Conservation (phyloP, 2,888 invertebrate genomes). For the Acleris emargana region DNA sequence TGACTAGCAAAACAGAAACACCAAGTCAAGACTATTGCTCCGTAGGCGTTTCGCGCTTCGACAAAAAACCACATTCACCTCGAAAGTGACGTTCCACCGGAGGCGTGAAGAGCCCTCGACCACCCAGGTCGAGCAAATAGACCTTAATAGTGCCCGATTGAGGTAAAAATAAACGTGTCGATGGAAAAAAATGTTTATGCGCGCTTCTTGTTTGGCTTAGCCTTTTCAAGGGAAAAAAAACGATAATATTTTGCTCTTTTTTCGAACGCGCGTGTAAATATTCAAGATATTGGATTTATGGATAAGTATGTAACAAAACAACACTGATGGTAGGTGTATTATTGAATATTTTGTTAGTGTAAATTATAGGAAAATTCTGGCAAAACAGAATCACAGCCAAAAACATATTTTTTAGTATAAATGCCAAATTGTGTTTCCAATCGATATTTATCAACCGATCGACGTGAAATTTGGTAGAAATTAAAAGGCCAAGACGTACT, state of each 20-base stretch:
- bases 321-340: no score
- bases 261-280: background rate
- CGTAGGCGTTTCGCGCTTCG: conserved; percentile 53
- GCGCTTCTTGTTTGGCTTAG: conserved; percentile 7
- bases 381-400: no score
- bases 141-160: conserved; percentile 45
- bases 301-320: no score
- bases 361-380: no score
- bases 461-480: no score
- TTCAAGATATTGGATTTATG: background rate
- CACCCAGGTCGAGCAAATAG: conserved; percentile 45
- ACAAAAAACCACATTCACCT: conserved; percentile 42
- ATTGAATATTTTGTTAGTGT: no score
- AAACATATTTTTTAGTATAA: no score
- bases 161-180: conserved; percentile 35
- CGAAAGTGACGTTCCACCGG: conserved; percentile 40
- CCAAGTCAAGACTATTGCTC: conserved; percentile 24
- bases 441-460: no score
- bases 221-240: conserved; percentile 11
- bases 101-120: conserved; percentile 43
- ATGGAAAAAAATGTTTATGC: conserved; percentile 35
- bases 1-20: conserved; percentile 29
- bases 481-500: no score
- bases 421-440: no score
- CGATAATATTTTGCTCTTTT: conserved; percentile 4